phyloP scores from a whole-genome alignment of 2,797 vertebrate genomes.

The Sebastolobus alascanus region DNA sequence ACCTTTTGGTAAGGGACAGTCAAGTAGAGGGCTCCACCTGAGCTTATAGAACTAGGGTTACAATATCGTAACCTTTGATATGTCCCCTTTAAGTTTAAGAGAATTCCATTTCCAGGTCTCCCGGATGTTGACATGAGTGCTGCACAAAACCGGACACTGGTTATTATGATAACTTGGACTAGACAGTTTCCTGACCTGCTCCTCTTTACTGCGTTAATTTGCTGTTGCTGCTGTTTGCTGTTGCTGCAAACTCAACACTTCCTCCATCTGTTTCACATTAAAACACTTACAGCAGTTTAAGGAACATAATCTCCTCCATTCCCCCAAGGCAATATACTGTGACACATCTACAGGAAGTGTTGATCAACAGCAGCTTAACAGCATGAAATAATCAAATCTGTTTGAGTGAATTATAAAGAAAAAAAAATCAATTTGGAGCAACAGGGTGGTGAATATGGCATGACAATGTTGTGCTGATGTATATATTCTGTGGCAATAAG shows the following conservation, averaged over 20 bases:
- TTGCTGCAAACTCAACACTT: slow-evolving; percentile 13
- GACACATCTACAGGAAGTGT: slow-evolving; percentile 31
- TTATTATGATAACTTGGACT: not conserved
- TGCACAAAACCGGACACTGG: not conserved
- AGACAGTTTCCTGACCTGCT: not conserved
- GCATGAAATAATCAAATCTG: not conserved
- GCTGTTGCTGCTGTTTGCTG: not conserved
- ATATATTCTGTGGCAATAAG: not conserved
- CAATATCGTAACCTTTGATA: too few relatives aligned
- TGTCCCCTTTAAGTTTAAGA: not conserved
- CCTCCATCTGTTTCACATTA: slow-evolving; percentile 47
- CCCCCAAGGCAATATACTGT: slow-evolving; percentile 18
- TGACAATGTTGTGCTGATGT: not conserved
- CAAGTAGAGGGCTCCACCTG: too few relatives aligned
- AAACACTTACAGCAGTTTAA: not conserved
- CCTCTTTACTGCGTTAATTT: not conserved
- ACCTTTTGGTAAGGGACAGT: too few relatives aligned
- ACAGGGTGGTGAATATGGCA: not conserved
- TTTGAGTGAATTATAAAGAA: not conserved
- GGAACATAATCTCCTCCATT: not conserved
- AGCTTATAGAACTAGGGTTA: too few relatives aligned
- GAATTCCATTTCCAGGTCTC: not conserved
- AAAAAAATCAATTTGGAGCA: not conserved
- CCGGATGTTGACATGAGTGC: not conserved
- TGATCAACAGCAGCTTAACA: slow-evolving; percentile 18